Evolutionary conservation across 2,797 vertebrate genomes (phyloP).

Genomic region (Trachops cirrhosus): DNA sequence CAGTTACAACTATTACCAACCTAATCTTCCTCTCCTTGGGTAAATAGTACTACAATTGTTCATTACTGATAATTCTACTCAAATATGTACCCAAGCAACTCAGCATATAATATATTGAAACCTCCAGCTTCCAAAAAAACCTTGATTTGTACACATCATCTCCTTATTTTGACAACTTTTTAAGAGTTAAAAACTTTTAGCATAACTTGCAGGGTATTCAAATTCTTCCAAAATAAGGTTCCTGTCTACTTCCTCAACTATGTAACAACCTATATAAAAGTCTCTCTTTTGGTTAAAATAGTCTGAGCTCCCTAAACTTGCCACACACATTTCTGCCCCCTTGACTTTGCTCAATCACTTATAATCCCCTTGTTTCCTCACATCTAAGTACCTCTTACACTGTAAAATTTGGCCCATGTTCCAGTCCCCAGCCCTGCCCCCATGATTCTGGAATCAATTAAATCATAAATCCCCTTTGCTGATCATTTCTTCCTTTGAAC

Average conservation of each 20-base stretch:
- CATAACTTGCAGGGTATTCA: background rate
- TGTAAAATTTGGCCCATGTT: background rate
- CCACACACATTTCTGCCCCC: background rate
- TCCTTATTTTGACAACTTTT: background rate
- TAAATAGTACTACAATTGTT: background rate
- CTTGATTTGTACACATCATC: background rate
- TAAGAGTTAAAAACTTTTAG: too few species aligned
- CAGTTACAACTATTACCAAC: background rate
- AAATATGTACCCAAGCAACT: background rate
- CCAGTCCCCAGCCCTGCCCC: background rate
- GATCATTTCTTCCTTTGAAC: background rate
- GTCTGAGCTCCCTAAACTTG: background rate
- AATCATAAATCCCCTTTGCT: background rate
- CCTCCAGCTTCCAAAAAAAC: background rate
- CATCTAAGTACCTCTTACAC: background rate
- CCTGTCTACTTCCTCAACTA: background rate
- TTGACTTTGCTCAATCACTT: background rate
- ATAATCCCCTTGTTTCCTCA: background rate
- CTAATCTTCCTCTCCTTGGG: background rate
- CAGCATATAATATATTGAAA: background rate
- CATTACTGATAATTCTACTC: background rate
- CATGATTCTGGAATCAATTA: background rate
- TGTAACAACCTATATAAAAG: background rate
- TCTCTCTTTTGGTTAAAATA: constrained; percentile 6
- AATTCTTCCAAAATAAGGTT: background rate